phyloP scores from a whole-genome alignment of 2,888 invertebrate species.

The Cistogaster globosa region DNA sequence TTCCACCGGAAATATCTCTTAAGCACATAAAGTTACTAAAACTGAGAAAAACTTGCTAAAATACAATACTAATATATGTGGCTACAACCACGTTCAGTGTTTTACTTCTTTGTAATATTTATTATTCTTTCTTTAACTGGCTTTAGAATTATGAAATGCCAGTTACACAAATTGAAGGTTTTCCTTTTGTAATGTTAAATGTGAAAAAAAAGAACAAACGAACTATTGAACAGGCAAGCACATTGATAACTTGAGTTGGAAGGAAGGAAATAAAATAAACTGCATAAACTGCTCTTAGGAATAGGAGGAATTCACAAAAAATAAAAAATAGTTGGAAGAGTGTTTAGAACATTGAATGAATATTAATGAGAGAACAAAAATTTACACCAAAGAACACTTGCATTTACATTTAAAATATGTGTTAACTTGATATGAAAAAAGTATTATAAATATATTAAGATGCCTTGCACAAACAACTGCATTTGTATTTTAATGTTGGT shows the following conservation, averaged over 20 bases:
- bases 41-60: not conserved
- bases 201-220: not conserved
- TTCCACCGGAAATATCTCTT: not conserved
- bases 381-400: not conserved
- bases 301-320: not conserved
- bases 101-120: not conserved
- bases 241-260: too few relatives aligned
- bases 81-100: constrained; percentile 26
- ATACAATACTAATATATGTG: not conserved
- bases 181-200: constrained; percentile 1
- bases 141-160: constrained; percentile 20
- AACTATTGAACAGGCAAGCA: too few relatives aligned
- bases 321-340: too few relatives aligned
- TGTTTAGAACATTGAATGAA: constrained; percentile 46
- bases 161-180: constrained; percentile 57
- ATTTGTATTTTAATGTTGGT: too few relatives aligned
- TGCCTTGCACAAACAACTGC: too few relatives aligned
- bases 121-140: not conserved
- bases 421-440: too few relatives aligned
- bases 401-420: too few relatives aligned
- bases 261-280: not conserved
- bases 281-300: not conserved
- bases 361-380: constrained; percentile 22
- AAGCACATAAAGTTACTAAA: not conserved
- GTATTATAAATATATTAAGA: too few relatives aligned